These are phyloP conservation scores for Lindbergichthys nudifrons DNA, from an alignment of 2,797 vertebrate genomes.

Conservation along the genomic window DNA sequence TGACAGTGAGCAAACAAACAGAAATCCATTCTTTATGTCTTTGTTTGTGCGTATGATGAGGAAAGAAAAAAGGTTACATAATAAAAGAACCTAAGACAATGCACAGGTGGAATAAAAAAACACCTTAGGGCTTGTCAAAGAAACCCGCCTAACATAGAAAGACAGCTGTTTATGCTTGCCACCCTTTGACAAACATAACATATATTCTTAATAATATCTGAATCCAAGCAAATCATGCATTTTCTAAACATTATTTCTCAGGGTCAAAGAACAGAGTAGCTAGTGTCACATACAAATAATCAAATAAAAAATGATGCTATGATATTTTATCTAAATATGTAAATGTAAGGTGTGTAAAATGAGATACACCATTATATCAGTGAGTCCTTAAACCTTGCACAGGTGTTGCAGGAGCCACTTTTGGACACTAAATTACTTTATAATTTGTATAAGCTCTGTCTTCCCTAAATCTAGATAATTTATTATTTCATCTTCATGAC, in stretches of 20 bases:
- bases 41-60: not conserved
- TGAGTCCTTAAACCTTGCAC: not conserved
- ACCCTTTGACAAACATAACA: too few relatives aligned
- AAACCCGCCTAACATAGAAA: too few relatives aligned
- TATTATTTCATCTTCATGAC: constrained; percentile 38
- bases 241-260: too few relatives aligned
- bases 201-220: too few relatives aligned
- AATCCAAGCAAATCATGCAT: too few relatives aligned
- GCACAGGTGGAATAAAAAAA: too few relatives aligned
- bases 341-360: not conserved
- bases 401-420: constrained; percentile 16
- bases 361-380: not conserved
- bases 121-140: too few relatives aligned
- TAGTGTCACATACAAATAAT: too few relatives aligned
- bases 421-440: constrained; percentile 26
- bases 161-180: too few relatives aligned
- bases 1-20: constrained; percentile 14
- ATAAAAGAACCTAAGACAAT: too few relatives aligned
- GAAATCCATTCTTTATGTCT: not conserved
- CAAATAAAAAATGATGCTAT: too few relatives aligned
- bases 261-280: too few relatives aligned
- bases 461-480: constrained; percentile 27
- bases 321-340: constrained; percentile 3
- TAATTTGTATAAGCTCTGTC: constrained; percentile 20
- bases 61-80: not conserved